A percentile compares a stretch with the other conserved stretches of the same genome.
phyloP scores from a whole-genome alignment of 2,113 vertebrate species.

The Myiagra hebetior region DNA sequence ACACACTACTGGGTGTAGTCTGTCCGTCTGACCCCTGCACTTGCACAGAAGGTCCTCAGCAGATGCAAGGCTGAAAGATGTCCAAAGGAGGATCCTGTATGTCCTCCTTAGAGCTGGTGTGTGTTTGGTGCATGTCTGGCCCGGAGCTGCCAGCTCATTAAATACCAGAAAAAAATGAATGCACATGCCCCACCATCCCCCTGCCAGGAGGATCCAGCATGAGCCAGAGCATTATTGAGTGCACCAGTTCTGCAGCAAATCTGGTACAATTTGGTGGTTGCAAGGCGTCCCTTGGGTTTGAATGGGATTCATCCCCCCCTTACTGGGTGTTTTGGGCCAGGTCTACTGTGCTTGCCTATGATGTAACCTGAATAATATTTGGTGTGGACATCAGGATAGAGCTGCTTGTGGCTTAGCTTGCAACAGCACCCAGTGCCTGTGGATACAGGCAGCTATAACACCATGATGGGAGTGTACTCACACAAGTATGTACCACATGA shows the following conservation, averaged over 20 bases:
- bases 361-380: not conserved
- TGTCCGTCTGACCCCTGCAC: accelerated
- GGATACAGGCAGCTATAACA: not conserved
- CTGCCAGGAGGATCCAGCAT: not conserved
- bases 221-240: not conserved
- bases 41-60: accelerated
- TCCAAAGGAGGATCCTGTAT: not conserved
- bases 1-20: not conserved
- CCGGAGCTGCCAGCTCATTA: not conserved
- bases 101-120: not conserved
- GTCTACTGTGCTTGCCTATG: not conserved
- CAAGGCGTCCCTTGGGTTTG: not conserved
- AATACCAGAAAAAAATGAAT: not conserved
- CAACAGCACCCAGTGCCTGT: not conserved
- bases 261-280: not conserved
- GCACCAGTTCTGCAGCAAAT: not conserved
- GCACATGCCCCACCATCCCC: no score
- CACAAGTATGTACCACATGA: not conserved
- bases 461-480: accelerated
- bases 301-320: not conserved
- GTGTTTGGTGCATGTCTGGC: not conserved
- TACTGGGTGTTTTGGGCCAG: not conserved
- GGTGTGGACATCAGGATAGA: not conserved
- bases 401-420: not conserved
- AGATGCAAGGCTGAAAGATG: not conserved